A percentile compares a stretch with the other conserved stretches of the same genome.
phyloP scores from a whole-genome alignment of 2,797 vertebrate species.

The Zenarchopterus dispar region DNA sequence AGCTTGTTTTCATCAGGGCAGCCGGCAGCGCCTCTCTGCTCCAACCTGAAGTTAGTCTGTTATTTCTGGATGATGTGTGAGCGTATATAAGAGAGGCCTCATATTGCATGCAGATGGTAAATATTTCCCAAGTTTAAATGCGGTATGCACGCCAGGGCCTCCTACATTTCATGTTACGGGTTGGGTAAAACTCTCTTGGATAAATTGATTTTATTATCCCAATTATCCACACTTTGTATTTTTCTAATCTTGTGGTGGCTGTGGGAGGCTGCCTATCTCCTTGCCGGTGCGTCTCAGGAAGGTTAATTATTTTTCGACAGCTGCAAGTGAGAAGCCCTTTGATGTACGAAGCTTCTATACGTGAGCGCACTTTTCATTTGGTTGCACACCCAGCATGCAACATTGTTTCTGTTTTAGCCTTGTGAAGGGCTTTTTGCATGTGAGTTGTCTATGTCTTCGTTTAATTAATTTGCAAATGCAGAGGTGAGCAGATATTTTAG shows the following conservation, averaged over 20 bases:
- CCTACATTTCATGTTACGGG: conserved; percentile 37
- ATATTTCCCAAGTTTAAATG: conserved; percentile 55
- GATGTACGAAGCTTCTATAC: conserved; percentile 31
- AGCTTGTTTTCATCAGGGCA: conserved; percentile 13
- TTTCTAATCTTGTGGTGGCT: conserved; percentile 46
- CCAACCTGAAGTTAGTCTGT: conserved; percentile 21
- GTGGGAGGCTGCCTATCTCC: conserved; percentile 34
- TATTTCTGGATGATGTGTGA: conserved; percentile 31
- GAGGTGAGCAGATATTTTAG: conserved; percentile 5
- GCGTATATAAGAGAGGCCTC: conserved; percentile 18
- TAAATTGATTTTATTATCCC: conserved; percentile 63
- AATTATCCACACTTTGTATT: conserved; percentile 62
- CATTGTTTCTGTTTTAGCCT: not conserved
- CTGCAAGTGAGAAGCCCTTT: conserved; percentile 35
- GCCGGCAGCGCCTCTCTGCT: conserved; percentile 18
- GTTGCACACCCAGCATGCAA: not conserved
- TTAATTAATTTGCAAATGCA: not conserved
- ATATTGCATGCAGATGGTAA: conserved; percentile 43
- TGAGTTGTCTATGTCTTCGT: not conserved
- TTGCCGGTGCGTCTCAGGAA: conserved; percentile 25
- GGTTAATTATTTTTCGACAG: conserved; percentile 43
- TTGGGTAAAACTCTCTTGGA: conserved; percentile 44
- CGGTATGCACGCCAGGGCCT: conserved; percentile 47
- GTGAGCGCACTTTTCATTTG: conserved; percentile 10
- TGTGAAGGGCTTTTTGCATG: not conserved